Evolutionary conservation across 2,113 vertebrate genomes (phyloP).

Genomic region (Pelvicachromis taeniatus): DNA sequence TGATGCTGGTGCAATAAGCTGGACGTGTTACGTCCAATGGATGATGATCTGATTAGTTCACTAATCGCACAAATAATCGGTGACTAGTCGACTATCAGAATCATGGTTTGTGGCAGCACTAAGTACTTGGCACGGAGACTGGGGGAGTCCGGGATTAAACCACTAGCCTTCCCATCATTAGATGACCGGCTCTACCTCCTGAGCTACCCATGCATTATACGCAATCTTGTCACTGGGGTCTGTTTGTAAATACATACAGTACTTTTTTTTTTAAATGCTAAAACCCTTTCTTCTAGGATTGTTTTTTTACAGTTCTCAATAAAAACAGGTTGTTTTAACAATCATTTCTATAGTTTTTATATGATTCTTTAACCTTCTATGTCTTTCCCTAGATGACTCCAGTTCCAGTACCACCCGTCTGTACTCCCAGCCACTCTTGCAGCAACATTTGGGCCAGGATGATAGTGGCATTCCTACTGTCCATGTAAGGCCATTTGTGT

Average conservation of each 20-base stretch:
- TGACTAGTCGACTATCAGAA: too few species aligned
- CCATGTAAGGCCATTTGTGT: conserved; percentile 78
- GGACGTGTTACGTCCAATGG: too few species aligned
- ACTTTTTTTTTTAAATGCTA: background rate
- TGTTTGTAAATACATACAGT: background rate
- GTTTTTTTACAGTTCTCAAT: background rate
- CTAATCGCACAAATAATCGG: too few species aligned
- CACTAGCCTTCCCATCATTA: background rate
- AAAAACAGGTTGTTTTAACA: background rate
- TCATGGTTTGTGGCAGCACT: too few species aligned
- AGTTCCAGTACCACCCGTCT: conserved; percentile 83
- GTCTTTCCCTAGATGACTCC: conserved; percentile 81
- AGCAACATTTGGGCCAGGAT: conserved; percentile 68
- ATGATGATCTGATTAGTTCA: too few species aligned
- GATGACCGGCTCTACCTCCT: background rate
- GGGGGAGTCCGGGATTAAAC: background rate
- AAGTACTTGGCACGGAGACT: background rate
- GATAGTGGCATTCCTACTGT: conserved; percentile 68
- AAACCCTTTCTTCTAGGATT: background rate
- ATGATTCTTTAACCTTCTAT: background rate
- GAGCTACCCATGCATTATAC: background rate
- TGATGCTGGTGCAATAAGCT: too few species aligned
- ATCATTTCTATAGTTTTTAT: background rate
- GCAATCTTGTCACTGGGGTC: background rate
- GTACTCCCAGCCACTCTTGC: conserved; percentile 26